These are phyloP conservation scores for Epinephelus cyanopodus DNA, from an alignment of 2,113 vertebrate genomes.

Conservation along the genomic window DNA sequence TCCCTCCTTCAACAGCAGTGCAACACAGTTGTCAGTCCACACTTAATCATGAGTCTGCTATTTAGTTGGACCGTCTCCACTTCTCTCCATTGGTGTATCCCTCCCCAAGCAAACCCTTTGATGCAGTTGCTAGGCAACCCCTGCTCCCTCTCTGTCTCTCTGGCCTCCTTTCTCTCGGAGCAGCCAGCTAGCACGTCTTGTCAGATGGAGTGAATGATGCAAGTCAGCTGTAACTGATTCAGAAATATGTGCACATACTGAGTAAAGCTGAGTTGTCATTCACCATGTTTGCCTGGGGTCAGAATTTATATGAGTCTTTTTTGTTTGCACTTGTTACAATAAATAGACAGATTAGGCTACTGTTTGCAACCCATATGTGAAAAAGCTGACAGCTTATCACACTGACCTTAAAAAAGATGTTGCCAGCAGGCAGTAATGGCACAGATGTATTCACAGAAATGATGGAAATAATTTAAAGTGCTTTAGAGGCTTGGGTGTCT, in stretches of 20 bases:
- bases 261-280: not conserved
- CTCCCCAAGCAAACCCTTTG: constrained; percentile 48
- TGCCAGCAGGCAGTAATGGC: not conserved
- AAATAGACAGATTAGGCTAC: not conserved
- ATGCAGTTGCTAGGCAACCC: constrained; percentile 84
- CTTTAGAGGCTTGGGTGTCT: not conserved
- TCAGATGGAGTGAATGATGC: constrained; percentile 46
- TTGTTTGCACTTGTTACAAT: not conserved
- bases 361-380: not conserved
- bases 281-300: not conserved
- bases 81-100: constrained; percentile 17
- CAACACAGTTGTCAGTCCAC: constrained; percentile 12
- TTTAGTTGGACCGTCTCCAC: constrained; percentile 9
- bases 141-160: constrained; percentile 12
- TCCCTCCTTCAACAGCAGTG: not conserved
- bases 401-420: not conserved
- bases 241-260: not conserved
- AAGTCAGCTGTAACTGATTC: constrained; percentile 42
- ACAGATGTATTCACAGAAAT: not conserved
- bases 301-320: not conserved
- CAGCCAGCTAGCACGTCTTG: constrained; percentile 20
- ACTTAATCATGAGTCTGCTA: constrained; percentile 10
- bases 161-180: constrained; percentile 51
- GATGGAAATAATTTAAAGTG: not conserved
- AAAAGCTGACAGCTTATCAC: not conserved